Percentiles rank a stretch among this genome's conserved stretches.
These are phyloP conservation scores for Watsonalla binaria DNA, from an alignment of 2,888 invertebrate species.

Conservation along the genomic window DNA sequence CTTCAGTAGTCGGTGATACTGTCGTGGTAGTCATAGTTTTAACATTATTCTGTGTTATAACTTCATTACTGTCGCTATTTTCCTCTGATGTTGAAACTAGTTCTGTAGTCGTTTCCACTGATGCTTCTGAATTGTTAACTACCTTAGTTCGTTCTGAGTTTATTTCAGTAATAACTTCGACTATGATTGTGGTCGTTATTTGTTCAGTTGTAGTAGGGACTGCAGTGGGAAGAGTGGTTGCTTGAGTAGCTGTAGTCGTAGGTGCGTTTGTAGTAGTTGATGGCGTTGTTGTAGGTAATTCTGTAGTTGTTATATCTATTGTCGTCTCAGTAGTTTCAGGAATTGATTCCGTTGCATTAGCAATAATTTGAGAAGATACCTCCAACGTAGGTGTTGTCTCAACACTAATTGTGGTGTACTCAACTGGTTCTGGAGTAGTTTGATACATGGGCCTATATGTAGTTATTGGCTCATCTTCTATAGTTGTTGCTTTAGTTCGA, in stretches of 20 bases:
- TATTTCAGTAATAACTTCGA: constrained; percentile 51
- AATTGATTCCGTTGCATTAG: constrained; percentile 29
- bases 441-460: constrained; percentile 63
- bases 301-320: constrained; percentile 15
- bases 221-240: constrained; percentile 19
- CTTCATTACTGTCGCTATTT: constrained; percentile 61
- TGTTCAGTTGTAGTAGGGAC: constrained; percentile 22
- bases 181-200: constrained; percentile 46
- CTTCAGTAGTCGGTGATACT: constrained; percentile 10
- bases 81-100: constrained; percentile 44
- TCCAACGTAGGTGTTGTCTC: constrained; percentile 51
- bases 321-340: constrained; percentile 24
- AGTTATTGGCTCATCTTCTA: constrained; percentile 51
- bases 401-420: constrained; percentile 43
- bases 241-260: constrained; percentile 12
- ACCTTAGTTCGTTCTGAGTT: constrained; percentile 48
- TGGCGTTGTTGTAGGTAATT: constrained; percentile 17
- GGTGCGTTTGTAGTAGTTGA: constrained; percentile 12
- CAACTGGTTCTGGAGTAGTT: constrained; percentile 48
- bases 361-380: constrained; percentile 51
- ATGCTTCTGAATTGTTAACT: constrained; percentile 16
- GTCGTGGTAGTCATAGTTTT: constrained; percentile 18
- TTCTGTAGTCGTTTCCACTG: constrained; percentile 26
- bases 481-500: constrained; percentile 43
- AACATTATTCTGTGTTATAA: constrained; percentile 37